Evolutionary conservation across 2,888 invertebrate genomes (phyloP), one percentile per base, ranked within the genome.

Genomic region (Mycalesis mineus): DNA sequence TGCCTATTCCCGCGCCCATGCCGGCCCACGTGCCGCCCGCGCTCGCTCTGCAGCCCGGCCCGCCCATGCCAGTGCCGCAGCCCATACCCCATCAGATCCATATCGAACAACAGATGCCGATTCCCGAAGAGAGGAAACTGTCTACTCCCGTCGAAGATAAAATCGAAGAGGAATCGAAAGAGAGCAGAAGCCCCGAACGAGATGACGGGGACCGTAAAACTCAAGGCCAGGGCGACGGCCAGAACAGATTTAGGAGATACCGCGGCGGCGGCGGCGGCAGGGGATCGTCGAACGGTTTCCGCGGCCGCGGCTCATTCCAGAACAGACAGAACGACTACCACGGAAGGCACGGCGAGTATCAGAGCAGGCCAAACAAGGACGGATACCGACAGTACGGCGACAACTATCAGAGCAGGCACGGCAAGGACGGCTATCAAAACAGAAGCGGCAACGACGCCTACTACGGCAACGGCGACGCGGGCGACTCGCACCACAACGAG

Each of bases 171-270:
- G 83, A 82, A 0, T 75, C 75, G 72, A 80, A 83, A 54, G 84
- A 84, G 57, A 72, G 71, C 51, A 74, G 73, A 59, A 86, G 84
- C 58, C 86, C 85, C 48, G 87, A 85, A 54, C 73, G 74, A 8
- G 85, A 88, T 0, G 82, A 84, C 1, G 71, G 62, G 37, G 85
- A 86, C 31, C 76, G 85, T 48, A 77, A 78, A 66, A 73, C 81
- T 33, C 86, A 86, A 40, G 88, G 84, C 9, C 85, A 86, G 60
- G 88, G 87, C 29, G 88, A 88, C 69, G 85, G 82, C 1, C 86
- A 86, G 67, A 78, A 76, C 65, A 70, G 84, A 54, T 82, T 72
- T 73, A 69, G 84, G 29, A 75, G 86, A n/a, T 85, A 74, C 71
- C 78, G 84, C 42, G 79, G 82, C 28, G 74, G 77, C 42, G 79